These are phyloP conservation scores for Rattus rattus DNA, from an alignment of 2,113 vertebrate genomes.

Conservation along the genomic window DNA sequence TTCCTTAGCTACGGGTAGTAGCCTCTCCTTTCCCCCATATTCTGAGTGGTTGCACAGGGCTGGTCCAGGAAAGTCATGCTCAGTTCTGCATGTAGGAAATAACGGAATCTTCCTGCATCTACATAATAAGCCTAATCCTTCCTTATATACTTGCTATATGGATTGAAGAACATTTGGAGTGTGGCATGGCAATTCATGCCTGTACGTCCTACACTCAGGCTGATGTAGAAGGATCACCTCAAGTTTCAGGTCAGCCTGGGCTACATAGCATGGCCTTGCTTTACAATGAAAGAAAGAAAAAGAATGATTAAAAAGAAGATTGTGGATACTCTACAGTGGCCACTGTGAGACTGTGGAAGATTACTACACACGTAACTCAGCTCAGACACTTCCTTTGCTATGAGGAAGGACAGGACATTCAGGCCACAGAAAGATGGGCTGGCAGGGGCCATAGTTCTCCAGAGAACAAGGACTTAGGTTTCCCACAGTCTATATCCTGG, in stretches of 20 bases:
- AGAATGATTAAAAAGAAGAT: background rate
- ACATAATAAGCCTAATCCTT: too few relatives aligned
- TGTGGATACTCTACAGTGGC: background rate
- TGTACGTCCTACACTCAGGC: background rate
- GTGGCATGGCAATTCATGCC: background rate
- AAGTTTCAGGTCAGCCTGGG: background rate
- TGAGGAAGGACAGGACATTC: background rate
- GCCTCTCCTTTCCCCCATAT: too few relatives aligned
- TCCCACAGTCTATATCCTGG: background rate
- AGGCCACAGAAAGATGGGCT: background rate
- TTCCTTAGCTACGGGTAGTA: background rate
- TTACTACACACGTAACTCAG: accelerated
- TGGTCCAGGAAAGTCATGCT: accelerated
- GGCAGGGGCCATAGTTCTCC: background rate
- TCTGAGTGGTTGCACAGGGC: background rate
- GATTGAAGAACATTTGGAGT: background rate
- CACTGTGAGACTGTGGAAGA: too few relatives aligned
- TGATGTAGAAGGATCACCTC: background rate
- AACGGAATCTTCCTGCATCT: background rate
- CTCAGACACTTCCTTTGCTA: accelerated
- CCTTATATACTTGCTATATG: background rate
- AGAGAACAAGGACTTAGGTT: background rate
- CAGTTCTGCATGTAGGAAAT: background rate
- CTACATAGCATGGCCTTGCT: background rate
- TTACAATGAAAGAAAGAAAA: background rate